Percentiles rank a stretch among this genome's conserved stretches.
phyloP scores from a whole-genome alignment of 2,113 vertebrate genomes.

The Theristicus caerulescens region DNA sequence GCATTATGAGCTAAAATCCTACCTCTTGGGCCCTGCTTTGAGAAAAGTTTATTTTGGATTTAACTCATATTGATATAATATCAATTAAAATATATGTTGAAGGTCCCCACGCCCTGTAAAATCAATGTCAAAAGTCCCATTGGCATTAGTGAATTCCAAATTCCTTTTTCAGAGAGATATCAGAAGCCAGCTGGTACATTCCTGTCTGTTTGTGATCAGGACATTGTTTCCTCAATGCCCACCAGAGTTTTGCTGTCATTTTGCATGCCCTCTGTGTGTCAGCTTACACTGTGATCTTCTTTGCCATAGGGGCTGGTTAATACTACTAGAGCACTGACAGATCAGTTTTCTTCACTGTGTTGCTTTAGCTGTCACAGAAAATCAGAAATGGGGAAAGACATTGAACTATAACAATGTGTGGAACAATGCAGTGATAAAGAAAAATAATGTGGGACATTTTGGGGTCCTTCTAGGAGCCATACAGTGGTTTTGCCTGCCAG shows the following conservation, averaged over 20 bases:
- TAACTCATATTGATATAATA: neutral
- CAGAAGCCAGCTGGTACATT: neutral
- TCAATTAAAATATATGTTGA: neutral
- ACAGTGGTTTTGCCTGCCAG: constrained; percentile 87
- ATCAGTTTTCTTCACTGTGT: neutral
- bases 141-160: neutral
- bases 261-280: neutral
- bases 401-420: neutral
- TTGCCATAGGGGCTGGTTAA: neutral
- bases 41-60: neutral
- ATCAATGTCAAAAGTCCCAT: neutral
- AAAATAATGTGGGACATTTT: constrained; percentile 11
- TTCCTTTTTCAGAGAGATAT: neutral
- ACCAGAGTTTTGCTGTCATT: neutral
- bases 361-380: neutral
- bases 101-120: neutral
- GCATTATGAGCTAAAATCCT: neutral
- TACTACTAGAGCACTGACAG: neutral
- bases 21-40: neutral
- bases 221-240: neutral
- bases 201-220: neutral
- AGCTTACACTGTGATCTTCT: neutral
- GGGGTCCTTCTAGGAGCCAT: constrained; percentile 77
- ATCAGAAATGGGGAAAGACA: neutral
- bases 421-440: neutral